These are phyloP conservation scores for Torymus aiolomorphi DNA, from an alignment of 2,888 invertebrate species.

Conservation along the genomic window DNA sequence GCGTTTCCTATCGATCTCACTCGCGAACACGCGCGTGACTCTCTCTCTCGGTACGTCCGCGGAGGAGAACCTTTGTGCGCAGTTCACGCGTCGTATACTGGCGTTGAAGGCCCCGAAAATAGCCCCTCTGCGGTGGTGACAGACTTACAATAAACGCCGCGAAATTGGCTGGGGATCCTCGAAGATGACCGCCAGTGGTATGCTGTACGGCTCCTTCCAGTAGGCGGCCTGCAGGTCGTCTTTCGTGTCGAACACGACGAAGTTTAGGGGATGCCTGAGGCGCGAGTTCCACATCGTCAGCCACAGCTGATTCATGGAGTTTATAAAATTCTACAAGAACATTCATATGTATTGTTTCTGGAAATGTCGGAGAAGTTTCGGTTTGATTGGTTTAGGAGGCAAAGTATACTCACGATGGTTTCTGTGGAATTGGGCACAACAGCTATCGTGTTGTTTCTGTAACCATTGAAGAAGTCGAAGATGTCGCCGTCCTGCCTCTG, in stretches of 20 bases:
- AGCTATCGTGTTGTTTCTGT: conserved; percentile 81
- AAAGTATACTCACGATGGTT: conserved; percentile 73
- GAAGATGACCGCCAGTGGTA: conserved; percentile 85
- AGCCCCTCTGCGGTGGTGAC: too few relatives aligned
- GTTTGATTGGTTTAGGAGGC: too few relatives aligned
- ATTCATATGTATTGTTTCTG: too few relatives aligned
- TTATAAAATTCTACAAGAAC: conserved; percentile 79
- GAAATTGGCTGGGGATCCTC: conserved; percentile 76
- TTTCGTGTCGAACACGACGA: conserved; percentile 81
- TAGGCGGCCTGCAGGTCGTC: conserved; percentile 84
- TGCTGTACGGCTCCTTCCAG: conserved; percentile 80
- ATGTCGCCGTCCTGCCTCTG: conserved; percentile 79
- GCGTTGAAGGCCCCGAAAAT: too few relatives aligned
- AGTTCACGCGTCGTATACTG: too few relatives aligned
- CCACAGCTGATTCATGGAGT: conserved; percentile 81
- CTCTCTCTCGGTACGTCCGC: too few relatives aligned
- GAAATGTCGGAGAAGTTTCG: too few relatives aligned
- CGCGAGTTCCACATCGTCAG: conserved; percentile 77
- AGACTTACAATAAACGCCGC: conserved; percentile 77
- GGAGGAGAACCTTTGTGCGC: too few relatives aligned
- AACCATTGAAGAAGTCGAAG: conserved; percentile 78
- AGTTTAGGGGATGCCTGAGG: conserved; percentile 79
- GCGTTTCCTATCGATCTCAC: too few relatives aligned
- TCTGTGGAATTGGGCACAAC: conserved; percentile 82
- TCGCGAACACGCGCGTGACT: too few relatives aligned